These are phyloP conservation scores for Pristionchus mayeri DNA, from an alignment of 2,888 invertebrate genomes.

Conservation along the genomic window DNA sequence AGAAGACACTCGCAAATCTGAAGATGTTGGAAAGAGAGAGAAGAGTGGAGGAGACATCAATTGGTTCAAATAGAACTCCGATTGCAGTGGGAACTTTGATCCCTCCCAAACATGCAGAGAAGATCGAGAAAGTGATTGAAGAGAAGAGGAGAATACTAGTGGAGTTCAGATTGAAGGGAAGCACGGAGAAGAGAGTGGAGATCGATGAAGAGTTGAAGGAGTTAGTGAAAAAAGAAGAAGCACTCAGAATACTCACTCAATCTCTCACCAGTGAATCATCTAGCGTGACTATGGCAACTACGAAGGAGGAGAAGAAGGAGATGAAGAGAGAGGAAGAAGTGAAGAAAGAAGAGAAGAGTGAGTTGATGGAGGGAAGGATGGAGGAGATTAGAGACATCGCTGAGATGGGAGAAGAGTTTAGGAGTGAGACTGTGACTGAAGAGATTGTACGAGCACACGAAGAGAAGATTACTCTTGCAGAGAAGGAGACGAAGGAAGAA, in stretches of 20 bases:
- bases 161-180: background rate
- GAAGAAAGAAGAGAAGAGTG: background rate
- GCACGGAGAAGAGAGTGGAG: background rate
- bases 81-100: conserved; percentile 5
- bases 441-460: conserved; percentile 54
- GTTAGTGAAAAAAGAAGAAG: conserved; percentile 21
- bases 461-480: conserved; percentile 40
- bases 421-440: conserved; percentile 47
- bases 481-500: conserved; percentile 54
- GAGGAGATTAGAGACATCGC: background rate
- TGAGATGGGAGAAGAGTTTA: background rate
- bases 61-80: background rate
- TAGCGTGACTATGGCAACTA: background rate
- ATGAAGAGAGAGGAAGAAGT: conserved; percentile 1
- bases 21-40: conserved; percentile 11
- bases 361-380: conserved; percentile 14
- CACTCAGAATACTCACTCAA: background rate
- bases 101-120: conserved; percentile 39
- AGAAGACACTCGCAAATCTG: conserved; percentile 46
- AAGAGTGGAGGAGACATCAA: too few species aligned
- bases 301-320: background rate
- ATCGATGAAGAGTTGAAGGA: conserved; percentile 27
- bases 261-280: background rate
- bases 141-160: conserved; percentile 41
- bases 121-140: background rate